A percentile compares a stretch with the other conserved stretches of the same genome.
These are phyloP conservation scores for Cervus canadensis DNA, from an alignment of 2,113 vertebrate genomes.

Conservation along the genomic window DNA sequence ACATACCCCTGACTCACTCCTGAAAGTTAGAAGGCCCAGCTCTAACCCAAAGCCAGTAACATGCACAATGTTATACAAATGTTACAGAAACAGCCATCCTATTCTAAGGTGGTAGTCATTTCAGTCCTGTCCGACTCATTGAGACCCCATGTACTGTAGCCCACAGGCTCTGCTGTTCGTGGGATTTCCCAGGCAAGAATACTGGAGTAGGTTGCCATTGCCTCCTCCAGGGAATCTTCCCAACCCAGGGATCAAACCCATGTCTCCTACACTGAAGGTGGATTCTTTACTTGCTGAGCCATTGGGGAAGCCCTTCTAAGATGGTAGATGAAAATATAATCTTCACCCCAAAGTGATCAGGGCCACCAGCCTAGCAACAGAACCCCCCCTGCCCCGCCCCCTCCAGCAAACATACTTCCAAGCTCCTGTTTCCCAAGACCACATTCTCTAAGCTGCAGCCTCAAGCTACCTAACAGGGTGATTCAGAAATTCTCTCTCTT, in stretches of 20 bases:
- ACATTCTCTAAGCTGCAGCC: background rate
- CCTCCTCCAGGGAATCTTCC: background rate
- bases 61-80: background rate
- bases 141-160: background rate
- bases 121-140: background rate
- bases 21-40: background rate
- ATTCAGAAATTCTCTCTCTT: background rate
- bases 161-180: background rate
- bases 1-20: background rate
- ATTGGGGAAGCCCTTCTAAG: background rate
- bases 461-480: background rate
- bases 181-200: background rate
- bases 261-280: background rate
- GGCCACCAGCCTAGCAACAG: background rate
- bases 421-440: background rate
- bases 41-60: background rate
- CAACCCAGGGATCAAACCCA: background rate
- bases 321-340: background rate
- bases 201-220: background rate
- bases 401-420: background rate
- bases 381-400: background rate
- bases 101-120: background rate
- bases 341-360: background rate
- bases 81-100: background rate
- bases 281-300: background rate